phyloP scores from a whole-genome alignment of 2,113 vertebrate genomes.

The Ardeotis arabs region DNA sequence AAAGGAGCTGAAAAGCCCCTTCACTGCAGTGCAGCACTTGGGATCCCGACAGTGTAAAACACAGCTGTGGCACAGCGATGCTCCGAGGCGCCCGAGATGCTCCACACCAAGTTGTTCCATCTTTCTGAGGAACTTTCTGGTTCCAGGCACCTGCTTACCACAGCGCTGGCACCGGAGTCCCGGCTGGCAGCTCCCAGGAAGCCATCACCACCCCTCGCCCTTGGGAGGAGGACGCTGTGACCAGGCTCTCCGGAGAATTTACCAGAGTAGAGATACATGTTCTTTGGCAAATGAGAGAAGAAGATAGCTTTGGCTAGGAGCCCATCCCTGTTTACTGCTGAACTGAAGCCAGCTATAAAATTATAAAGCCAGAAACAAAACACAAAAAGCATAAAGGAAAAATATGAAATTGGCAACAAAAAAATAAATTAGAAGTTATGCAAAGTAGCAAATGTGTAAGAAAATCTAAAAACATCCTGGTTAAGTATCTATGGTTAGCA shows the following conservation, averaged over 20 bases:
- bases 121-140: slow-evolving; percentile 9
- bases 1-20: not conserved
- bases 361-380: slow-evolving; percentile 30
- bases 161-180: not conserved
- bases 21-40: not conserved
- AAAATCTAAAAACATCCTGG: not conserved
- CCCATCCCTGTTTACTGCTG: not conserved
- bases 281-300: not conserved
- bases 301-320: not conserved
- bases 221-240: fast-evolving
- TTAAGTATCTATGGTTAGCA: not conserved
- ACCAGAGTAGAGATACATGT: not conserved
- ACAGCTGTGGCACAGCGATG: not conserved
- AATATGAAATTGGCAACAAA: not conserved
- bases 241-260: not conserved
- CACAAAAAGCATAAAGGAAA: not conserved
- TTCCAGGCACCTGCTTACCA: not conserved
- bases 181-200: not conserved
- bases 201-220: not conserved
- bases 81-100: not conserved
- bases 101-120: not conserved
- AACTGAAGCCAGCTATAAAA: slow-evolving; percentile 18
- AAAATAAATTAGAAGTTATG: not conserved
- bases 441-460: not conserved
- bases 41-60: not conserved